Evolutionary conservation across 2,888 invertebrate genomes (phyloP), one percentile per base, ranked within the genome.

Genomic region (Ophraella communa): DNA sequence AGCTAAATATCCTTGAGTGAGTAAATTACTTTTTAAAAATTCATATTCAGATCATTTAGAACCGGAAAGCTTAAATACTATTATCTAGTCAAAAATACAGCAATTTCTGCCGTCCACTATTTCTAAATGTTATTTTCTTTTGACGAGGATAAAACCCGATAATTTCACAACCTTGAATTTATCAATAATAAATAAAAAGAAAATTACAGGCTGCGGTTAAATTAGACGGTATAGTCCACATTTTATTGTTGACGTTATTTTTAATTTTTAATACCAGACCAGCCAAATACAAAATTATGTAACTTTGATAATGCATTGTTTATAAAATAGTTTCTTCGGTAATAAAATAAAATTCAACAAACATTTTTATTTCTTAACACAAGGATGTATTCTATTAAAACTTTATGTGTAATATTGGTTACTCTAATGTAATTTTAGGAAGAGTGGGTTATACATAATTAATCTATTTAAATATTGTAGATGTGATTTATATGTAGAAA

Each of bases 131-230:
- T 27, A 55, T 57, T 47, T 57, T 57, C 39, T 47, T 57, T 11
- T 20, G 14, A 21, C 44, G 17, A 47, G 45, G 8, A 42, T 47
- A 20, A 57, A 57, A 57, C 45, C 42, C 8, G 14, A 11, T 30
- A 44, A 47, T 57, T 57, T 44, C 33, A 20, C 18, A 33, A 30
- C 62, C 55, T 62, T 47, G 55, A 44, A 55, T 55, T 49, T n/a
- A 18, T 62, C 39, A 62, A 62, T 55, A 47, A 55, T 62, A 20
- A 23, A 62, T 44, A 1, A 20, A 33, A 30, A 18, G 54, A 49
- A 62, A 62, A 62, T 61, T 44, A 27, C 54, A 61, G 54, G n/a
- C 17, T 54, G 54, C 53, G 10, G 23, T 21, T 1, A 62, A 62
- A 62, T 62, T 62, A 61, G 44, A 55, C 14, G 18, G 30, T 53